These are phyloP conservation scores for Oreonectes daqikongensis DNA, from an alignment of 2,797 vertebrate genomes.

Conservation along the genomic window DNA sequence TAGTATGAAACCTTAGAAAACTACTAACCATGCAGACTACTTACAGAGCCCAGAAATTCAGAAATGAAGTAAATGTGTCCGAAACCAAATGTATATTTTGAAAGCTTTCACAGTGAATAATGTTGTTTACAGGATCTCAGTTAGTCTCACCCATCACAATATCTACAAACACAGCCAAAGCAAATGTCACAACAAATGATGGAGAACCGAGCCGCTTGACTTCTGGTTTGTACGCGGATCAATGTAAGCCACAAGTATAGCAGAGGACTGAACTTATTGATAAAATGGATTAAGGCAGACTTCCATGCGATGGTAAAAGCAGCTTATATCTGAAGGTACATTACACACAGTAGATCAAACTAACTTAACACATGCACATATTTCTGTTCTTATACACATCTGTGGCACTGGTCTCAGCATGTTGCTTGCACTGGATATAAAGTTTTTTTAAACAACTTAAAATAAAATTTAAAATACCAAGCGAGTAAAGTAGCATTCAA, in stretches of 20 bases:
- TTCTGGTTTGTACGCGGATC: background rate
- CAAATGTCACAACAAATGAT: background rate
- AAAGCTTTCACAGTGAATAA: background rate
- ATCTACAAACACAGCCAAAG: background rate
- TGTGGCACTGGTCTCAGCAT: background rate
- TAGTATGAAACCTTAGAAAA: too few species aligned
- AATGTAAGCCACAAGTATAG: background rate
- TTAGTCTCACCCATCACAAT: background rate
- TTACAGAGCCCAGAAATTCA: too few species aligned
- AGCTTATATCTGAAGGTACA: background rate
- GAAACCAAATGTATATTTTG: background rate
- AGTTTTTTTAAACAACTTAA: constrained; percentile 8
- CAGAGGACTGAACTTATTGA: background rate
- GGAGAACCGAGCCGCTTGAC: background rate
- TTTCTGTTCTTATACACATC: background rate
- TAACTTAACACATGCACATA: background rate
- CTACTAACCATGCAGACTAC: too few species aligned
- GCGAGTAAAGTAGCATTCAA: constrained; percentile 21
- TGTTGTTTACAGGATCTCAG: background rate
- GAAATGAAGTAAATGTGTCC: too few species aligned
- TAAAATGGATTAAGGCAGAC: background rate
- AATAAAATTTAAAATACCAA: constrained; percentile 7
- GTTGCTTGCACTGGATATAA: constrained; percentile 13
- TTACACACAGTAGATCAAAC: background rate
- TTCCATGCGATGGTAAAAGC: background rate